phyloP scores from a whole-genome alignment of 2,113 vertebrate genomes.

The Hemicordylus capensis region DNA sequence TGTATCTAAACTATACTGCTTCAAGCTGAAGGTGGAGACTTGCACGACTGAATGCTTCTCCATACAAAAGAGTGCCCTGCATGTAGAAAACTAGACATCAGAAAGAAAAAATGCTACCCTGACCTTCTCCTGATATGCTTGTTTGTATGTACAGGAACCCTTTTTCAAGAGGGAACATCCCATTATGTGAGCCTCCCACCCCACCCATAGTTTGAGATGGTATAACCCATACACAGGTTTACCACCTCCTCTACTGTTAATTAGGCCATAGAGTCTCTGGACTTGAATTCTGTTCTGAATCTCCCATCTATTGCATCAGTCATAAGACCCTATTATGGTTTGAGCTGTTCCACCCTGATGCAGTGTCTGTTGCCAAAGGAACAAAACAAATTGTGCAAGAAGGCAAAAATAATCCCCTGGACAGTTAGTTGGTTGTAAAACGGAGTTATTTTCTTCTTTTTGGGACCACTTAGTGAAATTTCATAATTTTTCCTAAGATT shows the following conservation, averaged over 20 bases:
- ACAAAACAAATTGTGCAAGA: conserved; percentile 15
- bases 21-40: neutral
- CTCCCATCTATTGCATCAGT: neutral
- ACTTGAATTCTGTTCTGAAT: neutral
- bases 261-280: neutral
- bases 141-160: neutral
- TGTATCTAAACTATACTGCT: neutral
- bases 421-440: neutral
- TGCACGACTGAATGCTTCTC: neutral
- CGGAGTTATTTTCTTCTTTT: neutral
- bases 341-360: neutral
- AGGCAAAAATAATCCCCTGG: neutral
- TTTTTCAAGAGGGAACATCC: neutral
- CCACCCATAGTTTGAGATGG: neutral
- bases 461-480: neutral
- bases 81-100: neutral
- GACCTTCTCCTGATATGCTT: neutral
- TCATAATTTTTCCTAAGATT: neutral
- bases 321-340: neutral
- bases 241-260: neutral
- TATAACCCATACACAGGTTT: neutral
- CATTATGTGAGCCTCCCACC: neutral
- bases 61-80: neutral
- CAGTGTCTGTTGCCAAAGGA: neutral
- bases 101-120: neutral